Evolutionary conservation across 2,113 vertebrate species (phyloP).

Genomic region (Atherinomorus stipes): DNA sequence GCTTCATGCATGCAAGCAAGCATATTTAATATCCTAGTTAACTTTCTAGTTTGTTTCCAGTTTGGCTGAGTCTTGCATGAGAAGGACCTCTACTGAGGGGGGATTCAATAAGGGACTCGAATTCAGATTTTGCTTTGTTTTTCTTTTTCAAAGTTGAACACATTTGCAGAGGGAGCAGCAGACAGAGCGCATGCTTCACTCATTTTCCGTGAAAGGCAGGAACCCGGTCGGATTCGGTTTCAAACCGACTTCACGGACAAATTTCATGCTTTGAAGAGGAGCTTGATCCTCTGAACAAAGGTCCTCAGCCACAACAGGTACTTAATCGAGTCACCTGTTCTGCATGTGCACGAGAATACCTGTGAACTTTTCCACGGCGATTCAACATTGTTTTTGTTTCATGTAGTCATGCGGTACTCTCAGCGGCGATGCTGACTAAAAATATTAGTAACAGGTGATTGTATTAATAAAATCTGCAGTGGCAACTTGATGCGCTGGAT

Average conservation of each 20-base stretch:
- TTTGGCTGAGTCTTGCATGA: not conserved
- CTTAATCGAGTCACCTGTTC: slow-evolving; percentile 28
- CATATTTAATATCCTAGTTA: not conserved
- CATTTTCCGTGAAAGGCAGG: slow-evolving; percentile 11
- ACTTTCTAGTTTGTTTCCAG: not conserved
- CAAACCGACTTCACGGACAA: slow-evolving; percentile 42
- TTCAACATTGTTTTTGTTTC: not conserved
- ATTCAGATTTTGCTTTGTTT: no score
- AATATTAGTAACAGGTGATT: not conserved
- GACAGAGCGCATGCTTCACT: slow-evolving; percentile 9
- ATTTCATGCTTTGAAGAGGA: slow-evolving; percentile 66
- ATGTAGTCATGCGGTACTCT: not conserved
- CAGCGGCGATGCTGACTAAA: accelerated
- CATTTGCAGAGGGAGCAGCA: no score
- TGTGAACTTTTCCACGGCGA: not conserved
- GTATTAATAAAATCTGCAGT: not conserved
- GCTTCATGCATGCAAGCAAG: no score
- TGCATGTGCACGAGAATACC: not conserved
- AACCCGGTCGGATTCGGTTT: slow-evolving; percentile 46
- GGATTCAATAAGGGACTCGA: no score
- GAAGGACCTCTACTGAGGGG: no score
- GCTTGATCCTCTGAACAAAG: slow-evolving; percentile 60
- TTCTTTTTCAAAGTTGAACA: no score
- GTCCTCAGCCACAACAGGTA: slow-evolving; percentile 43
- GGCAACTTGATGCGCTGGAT: not conserved